Percentiles rank a stretch among this genome's conserved stretches.
These are phyloP conservation scores for Nannoperca obscura DNA, from an alignment of 2,797 vertebrate species.

Conservation along the genomic window DNA sequence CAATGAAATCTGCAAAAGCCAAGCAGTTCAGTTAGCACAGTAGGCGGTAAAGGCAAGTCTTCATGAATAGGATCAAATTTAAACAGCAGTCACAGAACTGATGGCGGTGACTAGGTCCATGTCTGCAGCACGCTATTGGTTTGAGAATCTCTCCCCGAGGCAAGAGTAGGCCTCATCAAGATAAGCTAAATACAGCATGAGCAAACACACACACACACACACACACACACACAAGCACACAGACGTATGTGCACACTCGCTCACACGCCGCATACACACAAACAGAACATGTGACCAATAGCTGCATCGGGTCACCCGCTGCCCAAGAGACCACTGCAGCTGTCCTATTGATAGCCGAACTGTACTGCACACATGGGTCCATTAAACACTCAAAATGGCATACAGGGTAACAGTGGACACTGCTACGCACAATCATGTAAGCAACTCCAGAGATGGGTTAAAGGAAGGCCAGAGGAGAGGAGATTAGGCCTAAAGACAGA, in stretches of 20 bases:
- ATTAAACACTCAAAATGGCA: slow-evolving; percentile 75
- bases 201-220: slow-evolving; percentile 58
- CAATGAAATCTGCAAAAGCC: slow-evolving; percentile 36
- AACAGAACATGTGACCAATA: slow-evolving; percentile 74
- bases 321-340: slow-evolving; percentile 81
- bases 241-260: slow-evolving; percentile 38
- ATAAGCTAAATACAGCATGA: slow-evolving; percentile 82
- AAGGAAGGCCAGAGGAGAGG: slow-evolving; percentile 4
- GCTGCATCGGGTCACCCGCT: slow-evolving; percentile 76
- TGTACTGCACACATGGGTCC: slow-evolving; percentile 66
- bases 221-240: slow-evolving; percentile 44
- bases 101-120: slow-evolving; percentile 27
- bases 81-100: slow-evolving; percentile 52
- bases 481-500: slow-evolving; percentile 10
- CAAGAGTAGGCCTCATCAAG: slow-evolving; percentile 72
- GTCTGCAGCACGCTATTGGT: slow-evolving; percentile 59
- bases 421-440: slow-evolving; percentile 44
- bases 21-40: slow-evolving; percentile 41
- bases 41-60: slow-evolving; percentile 30
- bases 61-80: slow-evolving; percentile 24
- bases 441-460: slow-evolving; percentile 27
- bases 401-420: slow-evolving; percentile 48
- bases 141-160: slow-evolving; percentile 67
- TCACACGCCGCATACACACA: slow-evolving; percentile 43
- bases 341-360: slow-evolving; percentile 81